These are phyloP conservation scores for Stegastes partitus DNA, from an alignment of 2,113 vertebrate genomes.

Conservation along the genomic window DNA sequence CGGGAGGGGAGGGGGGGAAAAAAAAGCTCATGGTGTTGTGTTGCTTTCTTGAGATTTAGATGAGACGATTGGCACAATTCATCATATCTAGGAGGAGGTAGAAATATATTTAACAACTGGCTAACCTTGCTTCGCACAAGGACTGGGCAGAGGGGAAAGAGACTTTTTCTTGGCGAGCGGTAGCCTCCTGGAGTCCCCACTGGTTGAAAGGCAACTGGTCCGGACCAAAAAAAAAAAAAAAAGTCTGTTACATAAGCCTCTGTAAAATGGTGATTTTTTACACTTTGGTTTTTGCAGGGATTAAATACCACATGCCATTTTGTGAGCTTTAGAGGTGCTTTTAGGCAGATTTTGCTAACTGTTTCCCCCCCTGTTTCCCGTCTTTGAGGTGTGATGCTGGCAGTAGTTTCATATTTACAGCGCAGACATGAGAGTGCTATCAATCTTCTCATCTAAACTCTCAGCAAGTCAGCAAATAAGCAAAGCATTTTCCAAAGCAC, in stretches of 20 bases:
- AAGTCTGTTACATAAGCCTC: not conserved
- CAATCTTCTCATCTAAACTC: slow-evolving; percentile 30
- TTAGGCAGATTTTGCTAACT: slow-evolving; percentile 7
- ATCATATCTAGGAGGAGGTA: not conserved
- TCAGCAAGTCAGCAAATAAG: slow-evolving; percentile 27
- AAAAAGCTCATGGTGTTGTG: not conserved
- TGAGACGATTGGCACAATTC: not conserved
- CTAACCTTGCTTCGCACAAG: not conserved
- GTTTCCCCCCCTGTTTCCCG: slow-evolving; percentile 2
- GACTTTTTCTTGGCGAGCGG: not conserved
- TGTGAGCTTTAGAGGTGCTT: not conserved
- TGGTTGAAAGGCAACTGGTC: slow-evolving; percentile 19
- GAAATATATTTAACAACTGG: not conserved
- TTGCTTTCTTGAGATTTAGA: not conserved
- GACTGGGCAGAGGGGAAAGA: not conserved
- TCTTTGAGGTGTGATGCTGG: slow-evolving; percentile 33
- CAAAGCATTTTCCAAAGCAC: slow-evolving; percentile 16
- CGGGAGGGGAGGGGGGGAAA: too few species aligned
- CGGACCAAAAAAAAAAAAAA: not conserved
- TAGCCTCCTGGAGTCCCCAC: not conserved
- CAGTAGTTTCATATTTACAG: slow-evolving; percentile 25
- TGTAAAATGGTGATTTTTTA: slow-evolving; percentile 29
- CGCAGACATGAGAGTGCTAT: slow-evolving; percentile 28
- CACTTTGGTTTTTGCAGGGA: not conserved
- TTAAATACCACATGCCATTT: slow-evolving; percentile 15